Base-by-base conservation (phyloP, 2,113 vertebrate species). In the Tursiops truncatus region DNA sequence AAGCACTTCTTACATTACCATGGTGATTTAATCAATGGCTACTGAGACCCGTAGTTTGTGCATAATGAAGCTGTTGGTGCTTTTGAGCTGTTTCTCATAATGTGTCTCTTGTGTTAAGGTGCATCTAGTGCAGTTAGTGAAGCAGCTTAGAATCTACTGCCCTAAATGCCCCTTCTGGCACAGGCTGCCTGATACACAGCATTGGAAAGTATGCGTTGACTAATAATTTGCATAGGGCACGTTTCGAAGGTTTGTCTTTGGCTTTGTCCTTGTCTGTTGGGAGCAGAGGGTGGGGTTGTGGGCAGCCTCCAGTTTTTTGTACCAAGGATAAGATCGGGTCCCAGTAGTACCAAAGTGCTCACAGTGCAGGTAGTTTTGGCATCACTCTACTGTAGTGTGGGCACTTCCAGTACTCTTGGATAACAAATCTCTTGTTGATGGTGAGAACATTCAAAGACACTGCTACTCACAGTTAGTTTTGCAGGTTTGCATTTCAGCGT, bases 41-140 rank as follows among this genome's bases (percentile, higher is more conserved):
- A n/a, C 84, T 13, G 82, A 14, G 0, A 84, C 96, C 93, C 36
- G 41, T 56, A 81, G 0, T 95, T 96, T 28, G 68, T 36, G 81
- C 96, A 26, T 90, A 96, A 97, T 38, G 21, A 70, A 92, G 84
- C 80, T 12, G n/a, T 81, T 53, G 76, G 0, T 56, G 89, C 76
- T 87, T 88, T 3, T 0, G 60, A 83, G 77, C 80, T 2, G 25
- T 60, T 86, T 76, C 1, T 0, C 80, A 41, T 14, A 68, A 63
- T 58, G 74, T 74, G 96, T 97, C 97, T 96, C 99, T 99, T 99
- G 99, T 99, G 99, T 98, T 99, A 99, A 99, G 99, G 99, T 99
- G 99, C 99, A 99, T 99, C 99, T 99, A 99, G 99, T 99, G 99
- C 99, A 99, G 99, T 99, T 99, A 99, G 99, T 99, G 99, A 99